Percentiles rank a stretch among this genome's conserved stretches.
These are phyloP conservation scores for Epinotia brunnichana DNA, from an alignment of 2,888 invertebrate genomes.

Conservation along the genomic window DNA sequence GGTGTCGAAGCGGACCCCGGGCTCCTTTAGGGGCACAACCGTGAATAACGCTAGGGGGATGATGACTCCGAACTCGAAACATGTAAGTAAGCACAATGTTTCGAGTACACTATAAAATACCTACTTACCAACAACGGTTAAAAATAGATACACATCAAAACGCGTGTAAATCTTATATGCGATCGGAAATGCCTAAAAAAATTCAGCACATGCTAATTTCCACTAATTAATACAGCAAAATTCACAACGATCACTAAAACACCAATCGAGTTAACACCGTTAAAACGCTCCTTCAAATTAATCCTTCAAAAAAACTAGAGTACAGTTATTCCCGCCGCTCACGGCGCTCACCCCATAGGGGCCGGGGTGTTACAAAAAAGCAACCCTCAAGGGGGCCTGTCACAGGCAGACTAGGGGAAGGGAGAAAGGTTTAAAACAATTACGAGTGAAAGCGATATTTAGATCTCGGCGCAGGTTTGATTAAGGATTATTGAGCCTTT, in stretches of 20 bases:
- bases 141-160: no score
- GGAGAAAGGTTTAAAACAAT: constrained; percentile 53
- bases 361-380: constrained; percentile 42
- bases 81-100: no score
- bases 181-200: no score
- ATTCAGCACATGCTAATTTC: not conserved
- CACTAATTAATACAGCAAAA: not conserved
- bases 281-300: constrained; percentile 18
- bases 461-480: constrained; percentile 44
- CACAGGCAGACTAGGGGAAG: constrained; percentile 17
- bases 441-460: constrained; percentile 52
- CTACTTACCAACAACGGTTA: no score
- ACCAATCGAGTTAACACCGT: constrained; percentile 12
- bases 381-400: constrained; percentile 34
- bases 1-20: no score
- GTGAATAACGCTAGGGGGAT: no score
- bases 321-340: constrained; percentile 21
- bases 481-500: constrained; percentile 42
- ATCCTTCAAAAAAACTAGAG: constrained; percentile 15
- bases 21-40: no score
- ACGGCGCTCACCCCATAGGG: constrained; percentile 30
- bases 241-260: constrained; percentile 4
- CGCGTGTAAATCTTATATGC: no score
- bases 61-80: no score
- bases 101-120: no score